Percentiles rank a stretch among this genome's conserved stretches.
These are phyloP conservation scores for Cantharis nigra DNA, from an alignment of 2,888 invertebrate species.

Conservation along the genomic window DNA sequence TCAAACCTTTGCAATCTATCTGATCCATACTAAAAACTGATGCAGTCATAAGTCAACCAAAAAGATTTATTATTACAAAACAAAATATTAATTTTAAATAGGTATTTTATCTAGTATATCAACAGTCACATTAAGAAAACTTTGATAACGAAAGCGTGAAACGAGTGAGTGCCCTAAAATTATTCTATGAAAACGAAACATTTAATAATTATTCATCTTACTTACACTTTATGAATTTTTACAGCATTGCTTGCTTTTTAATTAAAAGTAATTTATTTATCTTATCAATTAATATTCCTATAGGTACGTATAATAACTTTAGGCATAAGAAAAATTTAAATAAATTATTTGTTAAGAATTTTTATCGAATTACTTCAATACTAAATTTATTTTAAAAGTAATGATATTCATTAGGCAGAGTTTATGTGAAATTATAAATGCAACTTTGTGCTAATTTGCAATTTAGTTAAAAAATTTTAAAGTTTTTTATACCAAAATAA, in stretches of 20 bases:
- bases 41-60: background rate
- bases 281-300: background rate
- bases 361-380: background rate
- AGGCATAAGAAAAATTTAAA: background rate
- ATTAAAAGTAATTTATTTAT: background rate
- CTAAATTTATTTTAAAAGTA: background rate
- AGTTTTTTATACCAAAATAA: slow-evolving; percentile 93
- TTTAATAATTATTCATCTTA: background rate
- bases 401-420: background rate
- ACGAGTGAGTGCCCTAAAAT: background rate
- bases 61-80: background rate
- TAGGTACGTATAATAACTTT: background rate
- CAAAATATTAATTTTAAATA: background rate
- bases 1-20: background rate
- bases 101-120: background rate
- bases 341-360: background rate
- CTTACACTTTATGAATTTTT: background rate
- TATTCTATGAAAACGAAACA: background rate
- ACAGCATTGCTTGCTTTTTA: background rate
- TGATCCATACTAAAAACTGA: background rate
- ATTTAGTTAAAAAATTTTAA: slow-evolving; percentile 56
- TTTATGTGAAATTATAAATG: background rate
- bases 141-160: background rate
- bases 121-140: background rate
- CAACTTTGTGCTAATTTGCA: slow-evolving; percentile 22